phyloP scores from a whole-genome alignment of 2,113 vertebrate species.

The Rousettus leschenaultii region DNA sequence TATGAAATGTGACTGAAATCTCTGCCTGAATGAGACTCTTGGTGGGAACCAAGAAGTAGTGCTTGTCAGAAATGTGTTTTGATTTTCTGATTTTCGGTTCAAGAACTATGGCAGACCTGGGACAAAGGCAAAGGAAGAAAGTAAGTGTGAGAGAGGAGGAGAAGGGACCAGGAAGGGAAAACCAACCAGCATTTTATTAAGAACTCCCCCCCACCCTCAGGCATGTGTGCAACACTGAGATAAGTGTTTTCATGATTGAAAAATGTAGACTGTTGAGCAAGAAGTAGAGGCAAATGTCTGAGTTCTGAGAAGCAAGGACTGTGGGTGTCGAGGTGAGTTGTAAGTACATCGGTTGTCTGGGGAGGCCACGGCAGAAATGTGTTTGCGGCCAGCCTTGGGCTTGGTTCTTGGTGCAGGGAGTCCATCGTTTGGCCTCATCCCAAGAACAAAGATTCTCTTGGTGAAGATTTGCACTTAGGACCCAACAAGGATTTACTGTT shows the following conservation, averaged over 20 bases:
- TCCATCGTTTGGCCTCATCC: background rate
- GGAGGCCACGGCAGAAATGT: background rate
- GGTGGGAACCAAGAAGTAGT: background rate
- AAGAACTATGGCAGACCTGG: background rate
- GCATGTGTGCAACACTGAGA: background rate
- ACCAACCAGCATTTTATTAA: background rate
- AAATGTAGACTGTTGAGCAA: slow-evolving; percentile 35
- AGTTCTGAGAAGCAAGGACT: slow-evolving; percentile 15
- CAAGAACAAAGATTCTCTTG: background rate
- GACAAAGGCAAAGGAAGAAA: background rate
- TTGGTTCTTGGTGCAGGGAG: background rate
- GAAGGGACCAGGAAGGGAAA: background rate
- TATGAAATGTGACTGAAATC: background rate
- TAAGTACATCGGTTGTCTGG: background rate
- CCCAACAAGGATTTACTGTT: background rate
- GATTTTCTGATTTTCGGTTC: slow-evolving; percentile 3
- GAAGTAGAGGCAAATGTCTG: background rate
- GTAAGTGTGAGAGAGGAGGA: background rate
- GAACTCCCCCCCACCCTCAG: too few relatives aligned
- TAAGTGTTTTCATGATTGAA: background rate
- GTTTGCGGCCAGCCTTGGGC: background rate
- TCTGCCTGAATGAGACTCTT: background rate
- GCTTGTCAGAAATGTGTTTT: background rate
- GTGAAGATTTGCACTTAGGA: background rate
- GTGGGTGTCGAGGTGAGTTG: background rate